phyloP scores from a whole-genome alignment of 1,140 invertebrate species.

The Dendrolimus kikuchii region DNA sequence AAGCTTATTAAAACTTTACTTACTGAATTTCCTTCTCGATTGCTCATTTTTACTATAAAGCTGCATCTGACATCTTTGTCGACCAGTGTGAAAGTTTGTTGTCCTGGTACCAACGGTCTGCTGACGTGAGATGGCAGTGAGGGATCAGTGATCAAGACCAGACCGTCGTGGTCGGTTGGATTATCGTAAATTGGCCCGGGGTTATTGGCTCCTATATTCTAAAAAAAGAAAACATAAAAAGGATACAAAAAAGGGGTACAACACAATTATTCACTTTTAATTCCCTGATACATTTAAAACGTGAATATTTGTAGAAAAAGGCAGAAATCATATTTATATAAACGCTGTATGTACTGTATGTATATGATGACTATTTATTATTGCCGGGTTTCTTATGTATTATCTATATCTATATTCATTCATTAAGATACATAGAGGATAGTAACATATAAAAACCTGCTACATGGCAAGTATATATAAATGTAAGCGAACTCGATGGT shows the following conservation, averaged over 20 bases:
- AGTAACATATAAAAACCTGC: no score
- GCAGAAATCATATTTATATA: no score
- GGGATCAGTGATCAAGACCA: conserved; percentile 40
- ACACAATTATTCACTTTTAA: no score
- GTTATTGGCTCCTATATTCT: conserved; percentile 26
- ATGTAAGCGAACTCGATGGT: no score
- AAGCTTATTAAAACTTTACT: conserved; percentile 7
- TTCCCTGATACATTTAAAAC: no score
- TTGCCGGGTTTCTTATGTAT: no score
- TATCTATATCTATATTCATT: no score
- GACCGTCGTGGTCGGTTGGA: conserved; percentile 28
- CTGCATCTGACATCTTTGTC: conserved; percentile 44
- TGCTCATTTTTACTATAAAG: conserved; percentile 37
- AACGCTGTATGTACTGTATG: no score
- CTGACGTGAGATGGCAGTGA: conserved; percentile 39
- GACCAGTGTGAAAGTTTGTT: conserved; percentile 41
- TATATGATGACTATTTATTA: no score
- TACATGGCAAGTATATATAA: no score
- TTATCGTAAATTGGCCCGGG: conserved; percentile 51
- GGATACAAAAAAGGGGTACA: not conserved
- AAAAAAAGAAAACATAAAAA: conserved; percentile 1
- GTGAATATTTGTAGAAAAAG: no score
- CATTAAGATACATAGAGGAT: no score
- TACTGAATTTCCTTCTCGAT: conserved; percentile 27
- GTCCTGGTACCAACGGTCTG: conserved; percentile 29